Conservation (phyloP, 2,888 invertebrate species). For the Hypolimnas misippus region DNA sequence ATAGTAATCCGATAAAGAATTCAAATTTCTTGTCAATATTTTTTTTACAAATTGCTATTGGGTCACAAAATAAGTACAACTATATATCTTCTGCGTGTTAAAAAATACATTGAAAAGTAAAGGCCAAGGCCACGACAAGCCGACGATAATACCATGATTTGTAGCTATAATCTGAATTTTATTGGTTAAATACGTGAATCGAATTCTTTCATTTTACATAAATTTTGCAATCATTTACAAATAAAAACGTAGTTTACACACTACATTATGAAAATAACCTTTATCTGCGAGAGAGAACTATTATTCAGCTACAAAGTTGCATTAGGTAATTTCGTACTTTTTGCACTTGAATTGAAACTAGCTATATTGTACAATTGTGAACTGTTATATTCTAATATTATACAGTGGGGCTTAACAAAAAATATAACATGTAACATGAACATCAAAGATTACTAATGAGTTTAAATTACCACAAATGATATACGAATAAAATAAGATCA, state of each 20-base stretch:
- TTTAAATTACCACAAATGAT: conserved; percentile 23
- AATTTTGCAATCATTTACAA: not conserved
- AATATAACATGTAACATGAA: conserved; percentile 19
- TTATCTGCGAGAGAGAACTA: not conserved
- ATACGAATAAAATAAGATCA: conserved; percentile 27
- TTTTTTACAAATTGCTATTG: conserved; percentile 16
- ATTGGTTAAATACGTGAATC: conserved; percentile 13
- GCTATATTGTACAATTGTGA: not conserved
- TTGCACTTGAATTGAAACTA: not conserved
- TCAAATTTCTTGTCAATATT: conserved; percentile 14
- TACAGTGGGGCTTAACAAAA: conserved; percentile 20
- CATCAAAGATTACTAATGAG: conserved; percentile 23
- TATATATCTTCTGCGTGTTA: conserved; percentile 25
- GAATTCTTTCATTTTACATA: not conserved
- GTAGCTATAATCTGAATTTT: conserved; percentile 30
- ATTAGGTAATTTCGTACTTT: not conserved
- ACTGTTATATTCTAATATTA: conserved; percentile 3
- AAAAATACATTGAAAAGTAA: conserved; percentile 31
- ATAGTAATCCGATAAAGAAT: conserved; percentile 2
- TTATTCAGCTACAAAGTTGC: not conserved
- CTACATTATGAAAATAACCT: not conserved
- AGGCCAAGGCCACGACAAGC: conserved; percentile 20
- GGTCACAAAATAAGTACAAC: conserved; percentile 28
- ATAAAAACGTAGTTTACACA: not conserved
- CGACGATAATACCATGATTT: conserved; percentile 33